Base-by-base conservation (phyloP, 2,113 vertebrate genomes). In the Petrocephalus microphthalmus region DNA sequence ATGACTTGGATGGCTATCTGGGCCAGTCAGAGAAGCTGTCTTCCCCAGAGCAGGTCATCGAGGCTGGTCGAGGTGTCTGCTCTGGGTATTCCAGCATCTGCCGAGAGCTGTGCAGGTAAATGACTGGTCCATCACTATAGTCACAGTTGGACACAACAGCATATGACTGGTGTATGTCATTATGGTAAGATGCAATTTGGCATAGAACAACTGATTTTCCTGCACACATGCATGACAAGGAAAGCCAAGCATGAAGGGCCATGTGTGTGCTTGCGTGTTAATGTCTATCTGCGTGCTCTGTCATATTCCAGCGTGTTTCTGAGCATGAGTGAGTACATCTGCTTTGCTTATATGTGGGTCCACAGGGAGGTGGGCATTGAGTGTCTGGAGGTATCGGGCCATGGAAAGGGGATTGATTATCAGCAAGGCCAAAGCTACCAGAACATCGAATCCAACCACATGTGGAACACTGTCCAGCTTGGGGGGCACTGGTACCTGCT, bases 61-160 rank as follows among this genome's bases (percentile, higher is more conserved):
- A 93, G 0, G 93, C 78, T 0, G 93, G 95, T 19, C 94, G 92
- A 15, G 96, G 94, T 0, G 95, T 96, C 19, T 97, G 97, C 89
- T 95, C 96, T 1, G 93, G 95, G 22, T 96, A 94, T 91, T 95
- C 95, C 87, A 90, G 25, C 89, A 94, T 97, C 22, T 97, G 93
- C 8, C 89, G 84, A 13, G 93, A 96, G 89, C 96, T 96, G 95
- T 96, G 96, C 96, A 96, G 95, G 96, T 96, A 91, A 91, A 51
- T 29, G 6, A n/a, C 71, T 42, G 71, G 15, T 42, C 25, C 25
- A 67, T 67, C 15, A 42, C 71, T 33, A 29, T 19, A 33, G 71
- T 13, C 2, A 42, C 71, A 78, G 71, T 29, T 78, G 71, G 37
- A 78, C 37, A 29, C 13, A 74, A 29, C 71, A 78, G 71, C 13